These are phyloP conservation scores for Drosophila ezoana DNA, from an alignment of 2,888 invertebrate species.

Conservation along the genomic window DNA sequence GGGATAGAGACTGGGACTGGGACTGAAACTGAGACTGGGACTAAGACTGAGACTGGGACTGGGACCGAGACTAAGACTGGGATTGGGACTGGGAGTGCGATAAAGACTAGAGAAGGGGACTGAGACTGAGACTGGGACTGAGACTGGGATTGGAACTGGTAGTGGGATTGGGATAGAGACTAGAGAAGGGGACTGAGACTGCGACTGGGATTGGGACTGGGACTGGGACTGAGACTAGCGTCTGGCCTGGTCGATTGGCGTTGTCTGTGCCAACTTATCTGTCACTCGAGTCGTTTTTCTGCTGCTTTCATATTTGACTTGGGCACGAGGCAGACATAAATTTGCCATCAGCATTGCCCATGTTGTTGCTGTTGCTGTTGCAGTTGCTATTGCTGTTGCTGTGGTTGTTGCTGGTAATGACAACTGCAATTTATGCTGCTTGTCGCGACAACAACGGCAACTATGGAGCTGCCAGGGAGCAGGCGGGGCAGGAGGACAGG, in stretches of 20 bases:
- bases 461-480: slow-evolving; percentile 12
- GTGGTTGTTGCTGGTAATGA: slow-evolving; percentile 46
- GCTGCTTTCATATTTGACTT: slow-evolving; percentile 43
- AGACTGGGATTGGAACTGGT: too few species aligned
- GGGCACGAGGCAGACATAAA: slow-evolving; percentile 75
- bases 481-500: slow-evolving; percentile 10
- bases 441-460: slow-evolving; percentile 40
- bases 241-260: slow-evolving; percentile 29
- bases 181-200: too few species aligned
- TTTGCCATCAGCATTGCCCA: slow-evolving; percentile 50
- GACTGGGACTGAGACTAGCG: background rate
- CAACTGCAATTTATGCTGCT: slow-evolving; percentile 55
- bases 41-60: too few species aligned
- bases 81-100: too few species aligned
- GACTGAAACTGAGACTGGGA: too few species aligned
- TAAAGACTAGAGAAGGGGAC: too few species aligned
- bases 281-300: slow-evolving; percentile 37
- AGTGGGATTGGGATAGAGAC: too few species aligned
- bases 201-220: too few species aligned
- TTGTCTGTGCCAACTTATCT: slow-evolving; percentile 27
- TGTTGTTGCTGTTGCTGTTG: slow-evolving; percentile 22
- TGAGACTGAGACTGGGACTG: too few species aligned
- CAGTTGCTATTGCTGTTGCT: slow-evolving; percentile 37
- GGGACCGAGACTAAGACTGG: too few species aligned
- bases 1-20: too few species aligned